Evolutionary conservation across 2,113 vertebrate genomes (phyloP), one percentile per base, ranked within the genome.

Genomic region (Petroica traversi): DNA sequence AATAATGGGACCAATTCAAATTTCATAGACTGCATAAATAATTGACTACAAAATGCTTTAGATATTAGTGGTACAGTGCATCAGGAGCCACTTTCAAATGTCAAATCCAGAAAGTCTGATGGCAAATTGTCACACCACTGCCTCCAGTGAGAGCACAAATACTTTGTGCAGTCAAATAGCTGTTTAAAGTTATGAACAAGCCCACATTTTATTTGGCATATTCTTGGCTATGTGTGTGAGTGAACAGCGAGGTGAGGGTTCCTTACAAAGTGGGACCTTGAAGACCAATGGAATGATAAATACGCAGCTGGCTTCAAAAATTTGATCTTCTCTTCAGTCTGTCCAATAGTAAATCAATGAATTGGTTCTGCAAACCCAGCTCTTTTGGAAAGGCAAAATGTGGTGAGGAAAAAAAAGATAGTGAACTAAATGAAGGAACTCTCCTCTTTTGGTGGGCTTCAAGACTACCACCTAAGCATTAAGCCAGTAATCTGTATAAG

Each of bases 1-100:
- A 93, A 62, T 40, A 45, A 79, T 7, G 33, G n/a, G 43, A 83
- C 34, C 17, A 66, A 73, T 52, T 85, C 20, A 73, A 79, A 46
- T 69, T 82, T 94, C 71, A 69, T 11, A 86, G 46, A 51, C 55
- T 89, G 34, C 71, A 80, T 89, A 64, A 51, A 55, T 68, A 59
- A 59, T 61, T 82, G 66, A 64, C 57, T 76, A 85, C 28, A 49
- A 75, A 3, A 1, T 64, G 31, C 8, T 87, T 68, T 54, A 82
- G 71, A 51, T 29, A 61, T 29, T 43, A 83, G 55, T 12, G 4
- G 74, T 19, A n/a, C 2, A 2, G 31, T 14, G 38, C 34, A 78
- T 49, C 31, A 64, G 34, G 74, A 87, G 41, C 25, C 29, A 83
- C 22, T 82, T 92, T 55, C 38, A 38, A 55, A 31, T 23, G 25